Evolutionary conservation across 2,113 vertebrate genomes (phyloP), one percentile per base, ranked within the genome.

Genomic region (Calidris pugnax): DNA sequence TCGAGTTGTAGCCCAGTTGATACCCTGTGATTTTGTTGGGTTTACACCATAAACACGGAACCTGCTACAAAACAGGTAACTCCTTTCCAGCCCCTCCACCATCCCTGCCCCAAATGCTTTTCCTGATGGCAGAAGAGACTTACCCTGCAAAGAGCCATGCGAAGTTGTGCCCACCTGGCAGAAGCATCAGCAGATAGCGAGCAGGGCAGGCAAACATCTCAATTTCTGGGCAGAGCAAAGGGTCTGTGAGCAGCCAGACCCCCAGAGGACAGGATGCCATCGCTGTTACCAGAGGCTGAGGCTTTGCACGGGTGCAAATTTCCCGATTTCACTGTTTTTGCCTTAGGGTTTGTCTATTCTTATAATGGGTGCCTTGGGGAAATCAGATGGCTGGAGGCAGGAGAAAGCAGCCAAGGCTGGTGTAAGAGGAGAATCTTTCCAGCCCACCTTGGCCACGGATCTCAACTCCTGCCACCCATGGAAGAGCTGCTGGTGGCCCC

Each of bases 1-100:
- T 64, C 0, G 0, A 77, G 8, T 2, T 28, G 18, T 21, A 69
- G 60, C n/a, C 80, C 41, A 37, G 71, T 14, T 10, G 50, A 45
- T 21, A 16, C 8, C 0, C 0, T 2, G 43, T 3, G 5, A 23
- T 68, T 84, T n/a, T 28, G 26, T 27, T 78, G 12, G 18, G n/a
- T 67, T 81, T 63, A 71, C 60, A 53, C 59, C 43, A 76, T 23
- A 71, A 83, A 60, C 8, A 5, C 41, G 56, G 74, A 85, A 64
- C 24, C 9, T 2, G 1, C 39, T 39, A 37, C 59, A 73, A 50
- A 64, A 24, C 67, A 76, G 57, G 43, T 14, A 16, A 30, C 11
- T 8, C 37, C 59, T 69, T 45, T 15, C 35, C 69, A 73, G 43
- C 43, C n/a, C 23, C 30, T 83, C 35, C 10, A 5, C 30, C 16